phyloP scores from a whole-genome alignment of 2,797 vertebrate species.

The Notolabrus celidotus region DNA sequence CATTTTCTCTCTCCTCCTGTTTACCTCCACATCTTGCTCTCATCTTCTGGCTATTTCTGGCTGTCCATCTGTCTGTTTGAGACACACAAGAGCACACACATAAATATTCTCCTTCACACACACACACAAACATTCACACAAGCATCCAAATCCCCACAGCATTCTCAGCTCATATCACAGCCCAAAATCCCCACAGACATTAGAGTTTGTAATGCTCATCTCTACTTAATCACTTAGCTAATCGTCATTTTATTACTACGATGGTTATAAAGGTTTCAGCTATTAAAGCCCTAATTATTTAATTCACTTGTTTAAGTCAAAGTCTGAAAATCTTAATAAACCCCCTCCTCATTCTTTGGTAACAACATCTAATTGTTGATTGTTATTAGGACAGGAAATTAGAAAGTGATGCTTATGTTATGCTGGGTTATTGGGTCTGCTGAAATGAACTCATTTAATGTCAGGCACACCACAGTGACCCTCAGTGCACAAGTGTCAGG shows the following conservation, averaged over 20 bases:
- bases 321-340: background rate
- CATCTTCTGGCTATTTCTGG: constrained; percentile 65
- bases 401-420: constrained; percentile 21
- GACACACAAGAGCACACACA: constrained; percentile 19
- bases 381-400: constrained; percentile 52
- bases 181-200: constrained; percentile 46
- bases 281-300: background rate
- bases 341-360: background rate
- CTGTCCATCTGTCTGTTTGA: constrained; percentile 66
- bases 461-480: constrained; percentile 43
- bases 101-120: constrained; percentile 54
- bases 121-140: constrained; percentile 37
- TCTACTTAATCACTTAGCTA: constrained; percentile 39
- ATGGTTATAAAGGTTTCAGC: constrained; percentile 8
- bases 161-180: constrained; percentile 55
- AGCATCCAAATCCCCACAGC: constrained; percentile 47
- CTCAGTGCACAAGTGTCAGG: constrained; percentile 22
- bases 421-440: constrained; percentile 35
- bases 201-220: constrained; percentile 43
- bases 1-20: constrained; percentile 16
- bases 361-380: constrained; percentile 31
- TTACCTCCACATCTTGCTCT: constrained; percentile 55
- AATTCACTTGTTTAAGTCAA: background rate
- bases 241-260: constrained; percentile 44
- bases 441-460: constrained; percentile 53